phyloP scores from a whole-genome alignment of 2,113 vertebrate species.

The Tupaia tana region DNA sequence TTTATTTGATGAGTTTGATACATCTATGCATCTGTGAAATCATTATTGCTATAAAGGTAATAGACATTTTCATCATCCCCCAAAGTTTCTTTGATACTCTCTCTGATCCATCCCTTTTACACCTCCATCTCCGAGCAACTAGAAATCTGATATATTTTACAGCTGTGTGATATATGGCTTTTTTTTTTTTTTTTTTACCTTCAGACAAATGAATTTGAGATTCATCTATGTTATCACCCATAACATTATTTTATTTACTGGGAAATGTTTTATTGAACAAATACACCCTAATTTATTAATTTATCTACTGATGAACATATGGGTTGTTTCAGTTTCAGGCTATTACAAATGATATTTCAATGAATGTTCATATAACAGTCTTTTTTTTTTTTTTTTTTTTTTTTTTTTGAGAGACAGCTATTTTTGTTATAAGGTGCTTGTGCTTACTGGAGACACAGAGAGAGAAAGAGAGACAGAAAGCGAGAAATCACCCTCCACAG shows the following conservation, averaged over 20 bases:
- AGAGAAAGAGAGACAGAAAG: too few species aligned
- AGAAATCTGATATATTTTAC: not conserved
- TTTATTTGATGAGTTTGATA: conserved; percentile 14
- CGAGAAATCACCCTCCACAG: too few species aligned
- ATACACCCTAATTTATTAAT: not conserved
- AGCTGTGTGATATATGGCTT: not conserved
- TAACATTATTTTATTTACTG: not conserved
- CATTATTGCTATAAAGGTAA: not conserved
- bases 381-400: not conserved
- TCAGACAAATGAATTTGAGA: not conserved
- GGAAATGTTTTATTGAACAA: not conserved
- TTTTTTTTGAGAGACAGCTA: too few species aligned
- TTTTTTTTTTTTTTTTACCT: not conserved
- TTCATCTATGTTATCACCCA: not conserved
- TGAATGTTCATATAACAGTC: not conserved
- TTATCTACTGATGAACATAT: not conserved
- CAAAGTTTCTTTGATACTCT: not conserved
- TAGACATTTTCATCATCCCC: not conserved
- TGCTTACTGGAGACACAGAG: too few species aligned
- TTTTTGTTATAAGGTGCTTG: too few species aligned
- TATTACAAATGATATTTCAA: not conserved
- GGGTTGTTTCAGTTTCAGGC: not conserved
- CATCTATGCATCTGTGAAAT: not conserved
- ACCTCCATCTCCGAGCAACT: not conserved
- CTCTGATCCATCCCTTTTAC: not conserved